These are phyloP conservation scores for Ceratitis capitata DNA, from an alignment of 1,140 invertebrate genomes.

Conservation along the genomic window DNA sequence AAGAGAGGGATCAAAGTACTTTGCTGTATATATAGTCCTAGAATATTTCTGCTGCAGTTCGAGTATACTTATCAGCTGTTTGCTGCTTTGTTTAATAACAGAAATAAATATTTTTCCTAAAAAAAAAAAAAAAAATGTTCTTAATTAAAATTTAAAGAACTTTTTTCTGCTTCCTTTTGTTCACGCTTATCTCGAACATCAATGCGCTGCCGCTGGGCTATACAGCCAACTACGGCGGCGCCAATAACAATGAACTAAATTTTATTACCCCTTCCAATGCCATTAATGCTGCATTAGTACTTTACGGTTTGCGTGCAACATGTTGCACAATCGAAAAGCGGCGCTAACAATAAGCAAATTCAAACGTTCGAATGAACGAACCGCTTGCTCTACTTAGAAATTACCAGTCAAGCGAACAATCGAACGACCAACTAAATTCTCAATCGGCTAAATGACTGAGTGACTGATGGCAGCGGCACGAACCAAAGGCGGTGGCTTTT, in stretches of 20 bases:
- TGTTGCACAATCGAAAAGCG: conserved; percentile 32
- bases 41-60: no score
- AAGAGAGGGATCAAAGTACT: no score
- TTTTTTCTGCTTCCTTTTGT: background rate
- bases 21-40: no score
- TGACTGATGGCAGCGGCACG: background rate
- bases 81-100: no score
- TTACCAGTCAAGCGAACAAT: background rate
- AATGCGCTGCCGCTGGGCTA: background rate
- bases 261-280: no score
- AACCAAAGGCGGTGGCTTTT: background rate
- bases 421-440: background rate
- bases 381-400: background rate
- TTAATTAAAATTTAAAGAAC: no score
- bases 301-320: conserved; percentile 33
- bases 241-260: background rate
- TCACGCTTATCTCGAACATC: background rate
- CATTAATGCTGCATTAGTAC: no score
- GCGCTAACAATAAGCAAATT: background rate
- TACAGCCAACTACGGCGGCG: background rate
- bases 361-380: background rate
- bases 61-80: no score
- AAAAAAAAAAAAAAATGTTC: no score
- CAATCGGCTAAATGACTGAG: background rate
- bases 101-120: no score